Conservation (phyloP, 2,888 invertebrate genomes). For the Parnassius orleans region DNA sequence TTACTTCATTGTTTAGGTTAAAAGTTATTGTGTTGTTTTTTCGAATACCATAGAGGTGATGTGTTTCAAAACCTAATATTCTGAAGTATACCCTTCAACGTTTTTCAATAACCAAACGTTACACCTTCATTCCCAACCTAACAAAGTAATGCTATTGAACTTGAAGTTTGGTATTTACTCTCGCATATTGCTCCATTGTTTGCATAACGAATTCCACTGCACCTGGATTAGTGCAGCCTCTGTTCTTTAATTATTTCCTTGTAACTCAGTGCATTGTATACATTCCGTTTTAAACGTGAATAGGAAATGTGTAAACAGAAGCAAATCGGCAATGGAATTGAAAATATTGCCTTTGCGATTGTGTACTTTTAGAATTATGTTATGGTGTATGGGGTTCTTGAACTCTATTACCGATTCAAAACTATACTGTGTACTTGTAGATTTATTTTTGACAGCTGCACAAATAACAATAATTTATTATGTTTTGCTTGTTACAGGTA, state of each 20-base stretch:
- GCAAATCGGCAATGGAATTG: constrained; percentile 44
- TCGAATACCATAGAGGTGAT: background rate
- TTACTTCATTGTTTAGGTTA: constrained; percentile 7
- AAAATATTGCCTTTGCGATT: constrained; percentile 29
- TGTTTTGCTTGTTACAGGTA: constrained; percentile 39
- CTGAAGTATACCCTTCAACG: constrained; percentile 21
- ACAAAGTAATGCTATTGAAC: constrained; percentile 39
- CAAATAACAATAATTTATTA: constrained; percentile 23
- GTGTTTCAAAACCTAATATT: background rate
- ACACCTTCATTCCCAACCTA: constrained; percentile 38
- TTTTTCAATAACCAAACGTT: constrained; percentile 14
- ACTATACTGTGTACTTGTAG: constrained; percentile 25
- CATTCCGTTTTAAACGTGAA: constrained; percentile 44
- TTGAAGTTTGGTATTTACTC: constrained; percentile 36
- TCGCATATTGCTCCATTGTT: constrained; percentile 51
- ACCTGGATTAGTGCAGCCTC: constrained; percentile 46
- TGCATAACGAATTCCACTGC: constrained; percentile 54
- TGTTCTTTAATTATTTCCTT: constrained; percentile 32
- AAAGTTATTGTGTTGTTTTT: background rate
- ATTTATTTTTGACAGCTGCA: constrained; percentile 21
- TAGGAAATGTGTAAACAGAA: constrained; percentile 47
- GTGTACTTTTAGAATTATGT: constrained; percentile 31
- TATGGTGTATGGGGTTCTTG: constrained; percentile 33
- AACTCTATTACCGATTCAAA: constrained; percentile 32
- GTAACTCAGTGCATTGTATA: constrained; percentile 41